Evolutionary conservation across 2,888 invertebrate species (phyloP).

Genomic region (Netelia melanura): DNA sequence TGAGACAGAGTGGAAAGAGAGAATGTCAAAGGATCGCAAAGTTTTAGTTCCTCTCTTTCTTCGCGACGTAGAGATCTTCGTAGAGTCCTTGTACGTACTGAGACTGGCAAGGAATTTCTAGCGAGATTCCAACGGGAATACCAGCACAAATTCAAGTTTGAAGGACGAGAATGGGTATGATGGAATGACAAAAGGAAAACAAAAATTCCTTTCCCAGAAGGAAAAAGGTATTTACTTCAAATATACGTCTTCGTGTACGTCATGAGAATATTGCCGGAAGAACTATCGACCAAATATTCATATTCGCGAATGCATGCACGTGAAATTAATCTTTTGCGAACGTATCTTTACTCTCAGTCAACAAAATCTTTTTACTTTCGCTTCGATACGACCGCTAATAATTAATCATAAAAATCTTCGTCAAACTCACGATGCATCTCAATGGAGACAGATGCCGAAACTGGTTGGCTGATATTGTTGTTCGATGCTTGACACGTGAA

Average conservation of each 20-base stretch:
- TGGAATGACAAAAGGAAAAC: not conserved
- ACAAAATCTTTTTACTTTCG: too few species aligned
- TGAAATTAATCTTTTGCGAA: not conserved
- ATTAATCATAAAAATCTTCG: not conserved
- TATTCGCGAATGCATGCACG: not conserved
- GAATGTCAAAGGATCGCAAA: constrained; percentile 42
- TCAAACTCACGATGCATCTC: constrained; percentile 90
- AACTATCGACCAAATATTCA: too few species aligned
- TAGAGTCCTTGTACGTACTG: not conserved
- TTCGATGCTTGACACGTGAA: constrained; percentile 93
- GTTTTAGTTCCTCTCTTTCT: constrained; percentile 13
- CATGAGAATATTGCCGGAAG: not conserved
- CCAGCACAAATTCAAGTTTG: not conserved
- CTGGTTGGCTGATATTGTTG: constrained; percentile 90
- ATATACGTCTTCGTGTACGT: not conserved
- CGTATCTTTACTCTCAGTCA: too few species aligned
- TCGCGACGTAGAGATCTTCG: not conserved
- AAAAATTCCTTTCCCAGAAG: not conserved
- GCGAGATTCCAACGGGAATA: constrained; percentile 10
- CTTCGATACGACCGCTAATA: not conserved
- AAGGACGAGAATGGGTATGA: not conserved
- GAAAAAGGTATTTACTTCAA: not conserved
- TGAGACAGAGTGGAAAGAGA: not conserved
- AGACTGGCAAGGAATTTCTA: not conserved
- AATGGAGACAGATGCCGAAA: constrained; percentile 89